Base-by-base conservation (phyloP, 2,888 invertebrate species). In the Epirrhoe alternata region DNA sequence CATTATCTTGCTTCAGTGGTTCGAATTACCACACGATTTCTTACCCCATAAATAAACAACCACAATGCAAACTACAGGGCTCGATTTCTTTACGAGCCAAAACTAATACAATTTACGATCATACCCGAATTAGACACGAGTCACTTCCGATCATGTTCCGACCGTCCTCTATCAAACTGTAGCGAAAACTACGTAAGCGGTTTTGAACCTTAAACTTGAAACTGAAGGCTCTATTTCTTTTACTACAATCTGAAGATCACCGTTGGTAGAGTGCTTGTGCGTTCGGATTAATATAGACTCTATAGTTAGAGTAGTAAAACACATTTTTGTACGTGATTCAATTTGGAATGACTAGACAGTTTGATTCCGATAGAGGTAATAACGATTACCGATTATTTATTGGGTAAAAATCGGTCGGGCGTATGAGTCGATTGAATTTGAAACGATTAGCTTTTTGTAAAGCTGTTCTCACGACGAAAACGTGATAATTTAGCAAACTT, bases 51-150 rank as follows among this genome's bases (percentile, higher is more conserved):
- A 64, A 68, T 64, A 64, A 56, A 50, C 49, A 52, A 58, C 68
- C 61, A 68, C 68, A 68, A 68, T 64, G 57, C 67, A 61, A 68
- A 68, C 52, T 61, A 50, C 52, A 6, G 64, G 88, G 89, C 86
- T 70, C 82, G 87, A 86, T 76, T 82, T 77, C 83, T 88, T 90
- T 89, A 90, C 84, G 87, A 89, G 64, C 86, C 85, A 86, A 87
- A 90, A 89, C 89, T 82, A 82, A 76, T 71, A 71, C 75, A 77
- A 87, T 87, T 87, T 86, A 87, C 84, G 84, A 85, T 61, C 53
- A 58, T 68, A 24, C 53, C 61, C 64, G 68, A 61, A 68, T 68
- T 64, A 64, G 64, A 61, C 61, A 64, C 68, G 68, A 68, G 64
- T 68, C 64, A 68, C 53, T 60, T 56, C 55, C 60, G 59, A 57